Conservation (phyloP, 2,888 invertebrate species). For the Erynnis tages region DNA sequence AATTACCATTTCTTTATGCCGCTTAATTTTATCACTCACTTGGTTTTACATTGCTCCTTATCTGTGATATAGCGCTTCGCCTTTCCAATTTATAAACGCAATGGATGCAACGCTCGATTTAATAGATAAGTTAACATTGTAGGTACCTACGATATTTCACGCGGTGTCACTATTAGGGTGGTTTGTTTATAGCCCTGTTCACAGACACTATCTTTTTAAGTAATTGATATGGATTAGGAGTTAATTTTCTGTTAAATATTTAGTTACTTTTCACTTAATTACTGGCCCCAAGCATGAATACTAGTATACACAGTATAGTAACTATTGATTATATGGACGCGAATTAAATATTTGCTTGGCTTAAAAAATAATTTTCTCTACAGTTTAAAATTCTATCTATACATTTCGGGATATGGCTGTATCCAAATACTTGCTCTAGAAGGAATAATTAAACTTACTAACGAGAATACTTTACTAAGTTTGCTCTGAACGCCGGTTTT, state of each 20-base stretch:
- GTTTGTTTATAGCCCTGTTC: conserved; percentile 53
- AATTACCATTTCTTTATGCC: conserved; percentile 45
- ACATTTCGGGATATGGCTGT: not conserved
- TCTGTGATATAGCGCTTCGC: conserved; percentile 36
- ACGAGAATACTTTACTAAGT: not conserved
- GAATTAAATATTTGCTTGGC: not conserved
- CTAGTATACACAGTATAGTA: too few species aligned
- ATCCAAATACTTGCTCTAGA: not conserved
- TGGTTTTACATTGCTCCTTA: conserved; percentile 42
- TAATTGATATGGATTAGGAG: conserved; percentile 60
- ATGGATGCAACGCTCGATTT: conserved; percentile 10
- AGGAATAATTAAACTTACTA: conserved; percentile 1
- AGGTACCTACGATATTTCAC: conserved; percentile 35
- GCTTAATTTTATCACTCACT: conserved; percentile 40
- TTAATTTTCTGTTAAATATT: conserved; percentile 41
- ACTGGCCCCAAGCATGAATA: too few species aligned
- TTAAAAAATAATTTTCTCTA: too few species aligned
- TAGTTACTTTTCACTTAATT: too few species aligned
- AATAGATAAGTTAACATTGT: conserved; percentile 35
- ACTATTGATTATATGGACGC: too few species aligned
- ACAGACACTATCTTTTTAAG: conserved; percentile 54
- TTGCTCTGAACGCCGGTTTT: not conserved
- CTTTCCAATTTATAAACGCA: conserved; percentile 15
- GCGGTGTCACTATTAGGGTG: conserved; percentile 39
- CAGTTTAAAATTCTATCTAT: too few species aligned